Conservation (phyloP, 92 coral and sea anemone species). For the Hydrozoanthus gracilis region DNA sequence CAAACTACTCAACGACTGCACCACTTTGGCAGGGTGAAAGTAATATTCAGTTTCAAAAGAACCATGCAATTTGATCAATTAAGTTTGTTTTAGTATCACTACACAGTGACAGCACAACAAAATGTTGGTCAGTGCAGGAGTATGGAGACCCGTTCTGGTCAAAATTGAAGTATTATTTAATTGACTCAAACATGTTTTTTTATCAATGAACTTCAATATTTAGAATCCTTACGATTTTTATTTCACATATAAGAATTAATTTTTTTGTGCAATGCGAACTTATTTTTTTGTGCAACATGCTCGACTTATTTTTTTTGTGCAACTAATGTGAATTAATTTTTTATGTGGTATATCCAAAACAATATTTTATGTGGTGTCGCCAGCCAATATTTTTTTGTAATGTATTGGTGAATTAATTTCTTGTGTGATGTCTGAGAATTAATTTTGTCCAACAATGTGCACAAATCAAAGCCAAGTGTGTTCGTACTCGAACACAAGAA, state of each 20-base stretch:
- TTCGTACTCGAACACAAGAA: background rate
- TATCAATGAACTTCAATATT: constrained; percentile 23
- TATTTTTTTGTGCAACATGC: background rate
- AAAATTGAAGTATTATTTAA: constrained; percentile 48
- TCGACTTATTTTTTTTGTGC: constrained; percentile 2
- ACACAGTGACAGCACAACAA: too few relatives aligned
- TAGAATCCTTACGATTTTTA: constrained; percentile 13
- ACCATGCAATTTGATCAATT: too few relatives aligned
- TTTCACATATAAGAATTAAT: constrained; percentile 2
- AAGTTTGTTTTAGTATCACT: too few relatives aligned
- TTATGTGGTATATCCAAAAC: background rate
- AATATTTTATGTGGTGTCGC: background rate
- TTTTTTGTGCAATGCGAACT: constrained; percentile 25
- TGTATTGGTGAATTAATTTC: background rate
- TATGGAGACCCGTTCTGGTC: constrained; percentile 36
- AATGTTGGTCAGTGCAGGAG: background rate
- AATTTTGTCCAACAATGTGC: constrained; percentile 35
- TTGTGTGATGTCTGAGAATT: constrained; percentile 25
- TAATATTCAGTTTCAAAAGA: too few relatives aligned
- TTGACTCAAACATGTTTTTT: constrained; percentile 20
- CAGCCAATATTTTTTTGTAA: background rate
- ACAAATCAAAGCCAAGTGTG: background rate
- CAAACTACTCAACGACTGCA: too few relatives aligned
- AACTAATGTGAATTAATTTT: background rate
- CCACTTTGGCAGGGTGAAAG: too few relatives aligned